Evolutionary conservation across 1,140 invertebrate genomes (phyloP).

Genomic region (Brachionus paranguensis): DNA sequence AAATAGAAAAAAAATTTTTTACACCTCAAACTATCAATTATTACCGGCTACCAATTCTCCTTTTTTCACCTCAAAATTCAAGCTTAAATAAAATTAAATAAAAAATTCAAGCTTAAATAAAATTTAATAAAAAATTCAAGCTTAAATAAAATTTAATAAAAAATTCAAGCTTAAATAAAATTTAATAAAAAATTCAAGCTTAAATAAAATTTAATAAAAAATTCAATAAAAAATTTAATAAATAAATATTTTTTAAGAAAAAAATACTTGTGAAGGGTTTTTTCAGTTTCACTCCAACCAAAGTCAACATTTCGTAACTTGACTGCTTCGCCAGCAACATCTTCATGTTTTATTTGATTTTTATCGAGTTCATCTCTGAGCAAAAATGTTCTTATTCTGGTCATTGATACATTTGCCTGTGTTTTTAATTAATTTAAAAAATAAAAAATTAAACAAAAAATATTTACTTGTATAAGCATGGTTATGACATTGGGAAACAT

Average conservation of each 20-base stretch:
- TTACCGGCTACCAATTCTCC: constrained; percentile 8
- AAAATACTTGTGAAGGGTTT: background rate
- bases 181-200: constrained; percentile 9
- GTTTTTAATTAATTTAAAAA: background rate
- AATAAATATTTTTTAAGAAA: background rate
- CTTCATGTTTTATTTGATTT: background rate
- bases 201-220: too few relatives aligned
- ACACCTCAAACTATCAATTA: background rate
- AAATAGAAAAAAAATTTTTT: background rate
- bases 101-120: background rate
- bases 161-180: constrained; percentile 1
- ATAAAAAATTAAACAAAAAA: background rate
- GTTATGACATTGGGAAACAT: constrained; percentile 60
- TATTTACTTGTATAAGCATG: constrained; percentile 4
- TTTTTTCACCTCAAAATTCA: constrained; percentile 22
- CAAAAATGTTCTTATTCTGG: constrained; percentile 30
- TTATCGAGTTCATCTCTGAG: background rate
- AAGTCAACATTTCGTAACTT: background rate
- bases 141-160: background rate
- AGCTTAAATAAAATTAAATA: background rate
- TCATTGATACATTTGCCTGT: constrained; percentile 38
- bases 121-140: background rate
- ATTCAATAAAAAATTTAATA: background rate
- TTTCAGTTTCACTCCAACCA: constrained; percentile 31
- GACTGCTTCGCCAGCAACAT: background rate